Base-by-base conservation (phyloP, 1,140 invertebrate species). In the roundworm (Caenorhabditis elegans) region DNA sequence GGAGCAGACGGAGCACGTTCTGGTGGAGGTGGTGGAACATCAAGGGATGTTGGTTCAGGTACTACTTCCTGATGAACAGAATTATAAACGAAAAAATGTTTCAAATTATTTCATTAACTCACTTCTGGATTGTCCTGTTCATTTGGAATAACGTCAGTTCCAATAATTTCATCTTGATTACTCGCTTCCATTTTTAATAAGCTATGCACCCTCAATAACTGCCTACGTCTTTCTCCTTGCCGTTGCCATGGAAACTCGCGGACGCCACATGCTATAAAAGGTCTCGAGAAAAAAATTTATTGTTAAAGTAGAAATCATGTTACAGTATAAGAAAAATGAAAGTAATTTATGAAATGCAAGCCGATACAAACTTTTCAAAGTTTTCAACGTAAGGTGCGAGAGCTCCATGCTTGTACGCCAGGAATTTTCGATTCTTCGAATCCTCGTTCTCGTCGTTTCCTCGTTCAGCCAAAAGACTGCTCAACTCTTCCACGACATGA, bases 361-460 rank as follows among this genome's bases (percentile, higher is more conserved):
- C 70, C 10, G 53, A 15, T 3, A 82, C 84, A 36, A 85, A 85
- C 31, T 76, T 75, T 26, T 89, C 87, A 65, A 88, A 88, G 10
- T 70, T 83, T 39, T 88, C 85, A 19, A 89, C 84, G 76, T 85
- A 88, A 22, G 85, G 86, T 17, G 86, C 82, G 46, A 89, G 75
- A 5, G 85, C 85, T 55, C 82, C 90, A 24, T 85, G 87, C 34
- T 85, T 86, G 82, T 90, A 89, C 2, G 79, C 87, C 13, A 85
- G 60, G 26, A 84, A 60, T 76, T 82, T 82, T 6, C 76, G 28
- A 51, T 84, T 80, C n/a, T 82, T 51, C 13, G 86, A 51, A 17
- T 81, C 78, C 75, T 83, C 70, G 28, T 80, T 60, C 47, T 80
- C 83, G 10, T 79, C 51, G 19, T 51, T 6, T 39, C 79, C 65